Evolutionary conservation across 2,888 invertebrate genomes (phyloP).

Genomic region (Nephrocerus scutellatus): DNA sequence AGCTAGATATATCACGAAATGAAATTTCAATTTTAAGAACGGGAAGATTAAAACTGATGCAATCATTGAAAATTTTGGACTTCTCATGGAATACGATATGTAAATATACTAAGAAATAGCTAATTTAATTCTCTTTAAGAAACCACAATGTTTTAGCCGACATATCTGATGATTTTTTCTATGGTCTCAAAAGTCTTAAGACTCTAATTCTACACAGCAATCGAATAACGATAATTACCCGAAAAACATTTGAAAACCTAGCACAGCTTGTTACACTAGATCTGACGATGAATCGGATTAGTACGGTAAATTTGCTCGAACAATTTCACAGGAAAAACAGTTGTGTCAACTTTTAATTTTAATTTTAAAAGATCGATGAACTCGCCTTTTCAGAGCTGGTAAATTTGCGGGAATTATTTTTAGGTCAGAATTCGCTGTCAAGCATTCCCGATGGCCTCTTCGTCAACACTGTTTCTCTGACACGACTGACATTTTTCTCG

Average conservation of each 20-base stretch:
- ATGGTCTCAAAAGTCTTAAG: conserved; percentile 35
- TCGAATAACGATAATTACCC: conserved; percentile 43
- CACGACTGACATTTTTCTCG: conserved; percentile 52
- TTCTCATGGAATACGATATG: conserved; percentile 57
- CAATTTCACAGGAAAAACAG: no score
- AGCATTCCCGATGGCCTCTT: conserved; percentile 50
- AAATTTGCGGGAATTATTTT: conserved; percentile 49
- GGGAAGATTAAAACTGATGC: conserved; percentile 50
- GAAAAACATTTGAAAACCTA: conserved; percentile 37
- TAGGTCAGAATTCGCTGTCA: conserved; percentile 53
- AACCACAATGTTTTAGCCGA: conserved; percentile 26
- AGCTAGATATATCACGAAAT: conserved; percentile 61
- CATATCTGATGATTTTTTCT: conserved; percentile 40
- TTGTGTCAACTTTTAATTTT: no score
- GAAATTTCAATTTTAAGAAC: conserved; percentile 50
- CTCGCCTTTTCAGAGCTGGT: conserved; percentile 48
- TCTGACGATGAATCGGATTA: conserved; percentile 42
- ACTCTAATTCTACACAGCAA: conserved; percentile 49
- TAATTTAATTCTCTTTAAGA: conserved; percentile 11
- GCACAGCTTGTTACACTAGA: conserved; percentile 36
- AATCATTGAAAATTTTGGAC: conserved; percentile 52
- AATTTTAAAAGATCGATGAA: conserved; percentile 45
- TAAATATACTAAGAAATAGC: conserved; percentile 19
- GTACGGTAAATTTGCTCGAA: conserved; percentile 33
- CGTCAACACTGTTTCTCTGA: conserved; percentile 45